Evolutionary conservation across 2,888 invertebrate genomes (phyloP), one percentile per base, ranked within the genome.

Genomic region (Hedychridium roseum): DNA sequence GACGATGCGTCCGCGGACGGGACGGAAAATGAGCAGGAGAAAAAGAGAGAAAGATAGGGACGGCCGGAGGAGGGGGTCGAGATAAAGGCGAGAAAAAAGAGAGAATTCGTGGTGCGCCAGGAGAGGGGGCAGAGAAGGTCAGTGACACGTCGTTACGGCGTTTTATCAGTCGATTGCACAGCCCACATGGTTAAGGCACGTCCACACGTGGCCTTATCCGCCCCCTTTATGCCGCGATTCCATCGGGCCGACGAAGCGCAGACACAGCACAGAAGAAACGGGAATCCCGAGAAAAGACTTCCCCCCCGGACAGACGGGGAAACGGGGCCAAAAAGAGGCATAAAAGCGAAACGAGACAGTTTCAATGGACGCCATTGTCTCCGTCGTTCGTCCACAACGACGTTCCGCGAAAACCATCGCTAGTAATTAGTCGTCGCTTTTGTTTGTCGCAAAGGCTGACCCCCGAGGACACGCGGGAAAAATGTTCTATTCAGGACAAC

Each of bases 101-200:
- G 23, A 4, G 23, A 23, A 9, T 37, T 17, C 11, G n/a, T n/a
- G n/a, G n/a, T n/a, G n/a, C n/a, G n/a, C n/a, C n/a, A n/a, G n/a
- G n/a, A n/a, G n/a, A n/a, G n/a, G n/a, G 17, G 15, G 23, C 43
- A 45, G 51, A 45, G 48, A 52, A 62, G 71, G 71, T 68, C 70
- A 72, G 63, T 72, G 71, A 72, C 70, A 71, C 64, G 64, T 66
- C 67, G 68, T 59, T 63, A 61, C 57, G 41, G 57, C 63, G 65
- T 66, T 68, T 63, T 70, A 70, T 70, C 70, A 57, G 63, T 50
- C 54, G 54, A 55, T 44, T 54, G 58, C 53, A 44, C 60, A 50
- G 50, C 57, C 57, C 64, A 58, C 61, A 64, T 58, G 64, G 55
- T 65, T 54, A 49, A 44, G 47, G 39, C 38, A 39, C 50, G 51